Evolutionary conservation across 35 echinoderm and acorn worm genomes (phyloP).

Genomic region (Anneissia japonica): DNA sequence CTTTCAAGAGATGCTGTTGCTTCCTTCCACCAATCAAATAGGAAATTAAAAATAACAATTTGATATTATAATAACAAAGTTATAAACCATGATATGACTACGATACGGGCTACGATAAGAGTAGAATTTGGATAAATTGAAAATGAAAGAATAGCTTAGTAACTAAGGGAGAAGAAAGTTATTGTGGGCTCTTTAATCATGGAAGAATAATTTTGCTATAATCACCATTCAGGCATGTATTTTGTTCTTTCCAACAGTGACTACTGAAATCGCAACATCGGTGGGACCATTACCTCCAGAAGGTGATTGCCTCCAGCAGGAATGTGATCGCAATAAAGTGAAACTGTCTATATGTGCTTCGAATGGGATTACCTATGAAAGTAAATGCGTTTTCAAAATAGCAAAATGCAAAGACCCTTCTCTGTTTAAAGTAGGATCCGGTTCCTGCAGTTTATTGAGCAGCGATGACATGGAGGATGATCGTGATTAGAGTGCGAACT

Average conservation of each 20-base stretch:
- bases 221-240: no score
- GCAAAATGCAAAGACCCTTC: background rate
- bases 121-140: no score
- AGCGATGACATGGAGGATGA: background rate
- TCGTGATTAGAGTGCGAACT: background rate
- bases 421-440: background rate
- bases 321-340: background rate
- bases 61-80: no score
- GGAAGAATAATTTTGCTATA: no score
- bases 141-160: no score
- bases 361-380: background rate
- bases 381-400: background rate
- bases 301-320: background rate
- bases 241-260: background rate
- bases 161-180: no score
- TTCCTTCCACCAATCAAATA: no score
- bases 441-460: background rate
- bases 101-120: no score
- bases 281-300: background rate
- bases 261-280: background rate
- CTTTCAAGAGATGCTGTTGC: no score
- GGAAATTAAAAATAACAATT: no score
- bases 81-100: no score
- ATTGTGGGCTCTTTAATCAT: no score
- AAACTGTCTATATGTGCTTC: background rate